Evolutionary conservation across 2,113 vertebrate genomes (phyloP).

Genomic region (Brachirus orientalis): DNA sequence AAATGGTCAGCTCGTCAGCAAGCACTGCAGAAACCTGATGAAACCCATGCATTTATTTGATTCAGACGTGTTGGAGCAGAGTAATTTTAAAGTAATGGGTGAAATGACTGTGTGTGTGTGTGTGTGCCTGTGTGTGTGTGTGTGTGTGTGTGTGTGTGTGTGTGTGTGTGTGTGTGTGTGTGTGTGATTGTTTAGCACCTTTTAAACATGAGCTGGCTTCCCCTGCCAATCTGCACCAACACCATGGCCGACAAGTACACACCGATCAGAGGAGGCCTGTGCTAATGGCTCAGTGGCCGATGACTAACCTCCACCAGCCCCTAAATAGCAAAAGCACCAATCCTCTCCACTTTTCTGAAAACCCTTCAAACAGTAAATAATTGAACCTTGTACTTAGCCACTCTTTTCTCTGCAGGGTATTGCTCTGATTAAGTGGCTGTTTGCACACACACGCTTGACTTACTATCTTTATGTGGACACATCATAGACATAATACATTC

Average conservation of each 20-base stretch:
- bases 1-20: too few relatives aligned
- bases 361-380: conserved; percentile 65
- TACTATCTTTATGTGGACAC: too few relatives aligned
- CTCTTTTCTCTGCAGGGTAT: conserved; percentile 71
- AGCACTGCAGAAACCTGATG: too few relatives aligned
- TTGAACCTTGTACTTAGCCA: conserved; percentile 64
- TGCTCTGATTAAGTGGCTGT: conserved; percentile 47
- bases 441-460: conserved; percentile 28
- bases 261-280: conserved; percentile 51
- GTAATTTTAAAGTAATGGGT: too few relatives aligned
- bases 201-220: conserved; percentile 47
- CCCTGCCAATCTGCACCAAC: conserved; percentile 20
- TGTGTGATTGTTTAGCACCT: conserved; percentile 7
- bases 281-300: conserved; percentile 29
- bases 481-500: too few relatives aligned
- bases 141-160: too few relatives aligned
- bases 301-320: conserved; percentile 26
- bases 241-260: background rate
- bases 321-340: conserved; percentile 33
- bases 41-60: too few relatives aligned
- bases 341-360: conserved; percentile 46
- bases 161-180: too few relatives aligned
- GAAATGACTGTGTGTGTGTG: too few relatives aligned
- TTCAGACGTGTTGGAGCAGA: too few relatives aligned
- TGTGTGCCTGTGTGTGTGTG: too few relatives aligned